A percentile compares a stretch with the other conserved stretches of the same genome.
Evolutionary conservation across 2,113 vertebrate species (phyloP).

Genomic region (Tragelaphus buxtoni): DNA sequence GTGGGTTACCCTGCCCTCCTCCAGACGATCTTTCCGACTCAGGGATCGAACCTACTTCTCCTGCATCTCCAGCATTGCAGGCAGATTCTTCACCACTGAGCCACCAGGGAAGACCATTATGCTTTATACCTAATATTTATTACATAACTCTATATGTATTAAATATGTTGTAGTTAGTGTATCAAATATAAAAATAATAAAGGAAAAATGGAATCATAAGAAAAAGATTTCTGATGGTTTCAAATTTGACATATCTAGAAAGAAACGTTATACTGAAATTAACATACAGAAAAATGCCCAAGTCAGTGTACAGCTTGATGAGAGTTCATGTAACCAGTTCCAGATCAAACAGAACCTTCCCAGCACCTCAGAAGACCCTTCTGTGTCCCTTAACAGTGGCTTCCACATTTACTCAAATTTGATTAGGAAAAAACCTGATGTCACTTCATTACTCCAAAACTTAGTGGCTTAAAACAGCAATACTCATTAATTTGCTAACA

Average conservation of each 20-base stretch:
- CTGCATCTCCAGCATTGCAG: not conserved
- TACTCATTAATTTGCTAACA: not conserved
- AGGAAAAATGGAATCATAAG: not conserved
- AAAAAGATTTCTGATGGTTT: not conserved
- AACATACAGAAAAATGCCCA: not conserved
- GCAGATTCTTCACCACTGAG: not conserved
- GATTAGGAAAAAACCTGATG: not conserved
- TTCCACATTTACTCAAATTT: not conserved
- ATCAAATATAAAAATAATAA: constrained; percentile 21
- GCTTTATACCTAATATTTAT: not conserved
- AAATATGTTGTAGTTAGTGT: not conserved
- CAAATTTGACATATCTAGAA: not conserved
- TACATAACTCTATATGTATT: not conserved
- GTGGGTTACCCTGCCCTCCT: not conserved
- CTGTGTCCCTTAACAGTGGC: not conserved
- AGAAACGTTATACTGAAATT: not conserved
- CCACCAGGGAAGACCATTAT: not conserved
- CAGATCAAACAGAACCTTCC: not conserved
- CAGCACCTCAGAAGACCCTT: not conserved
- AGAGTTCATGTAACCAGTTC: not conserved
- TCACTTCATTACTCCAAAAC: not conserved
- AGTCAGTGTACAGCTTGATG: not conserved
- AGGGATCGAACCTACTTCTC: not conserved
- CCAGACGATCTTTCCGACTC: fast-evolving
- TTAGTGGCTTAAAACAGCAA: not conserved